Conservation (phyloP, 2,888 invertebrate species). For the Acleris emargana region DNA sequence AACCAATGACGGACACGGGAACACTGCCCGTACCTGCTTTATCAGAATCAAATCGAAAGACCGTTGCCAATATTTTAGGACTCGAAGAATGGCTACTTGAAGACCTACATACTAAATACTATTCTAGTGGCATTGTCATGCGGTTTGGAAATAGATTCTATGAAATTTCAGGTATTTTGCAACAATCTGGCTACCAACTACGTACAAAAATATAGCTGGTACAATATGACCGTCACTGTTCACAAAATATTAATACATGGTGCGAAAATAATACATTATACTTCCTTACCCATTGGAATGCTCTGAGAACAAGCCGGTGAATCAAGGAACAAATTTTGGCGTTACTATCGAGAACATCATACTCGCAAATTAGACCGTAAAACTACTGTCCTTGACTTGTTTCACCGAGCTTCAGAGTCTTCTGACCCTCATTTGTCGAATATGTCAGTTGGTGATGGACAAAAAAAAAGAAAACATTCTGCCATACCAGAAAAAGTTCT, state of each 20-base stretch:
- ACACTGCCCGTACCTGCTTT: neutral
- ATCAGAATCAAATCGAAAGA: neutral
- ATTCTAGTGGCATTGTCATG: no score
- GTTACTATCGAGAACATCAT: no score
- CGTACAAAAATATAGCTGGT: no score
- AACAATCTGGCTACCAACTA: no score
- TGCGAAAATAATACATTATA: neutral
- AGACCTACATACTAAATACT: neutral
- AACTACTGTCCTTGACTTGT: no score
- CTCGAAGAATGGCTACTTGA: neutral
- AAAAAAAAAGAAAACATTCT: constrained; percentile 19
- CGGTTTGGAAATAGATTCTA: no score
- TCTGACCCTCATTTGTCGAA: constrained; percentile 12
- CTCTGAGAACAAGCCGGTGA: constrained; percentile 4
- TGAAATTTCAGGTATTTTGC: no score
- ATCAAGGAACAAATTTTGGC: no score
- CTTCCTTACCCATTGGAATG: constrained; percentile 1
- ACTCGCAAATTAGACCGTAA: no score
- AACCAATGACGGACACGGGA: neutral
- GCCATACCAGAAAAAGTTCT: no score
- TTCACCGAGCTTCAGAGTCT: no score
- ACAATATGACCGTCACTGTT: neutral
- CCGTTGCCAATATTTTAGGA: neutral
- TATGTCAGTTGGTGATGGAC: constrained; percentile 9
- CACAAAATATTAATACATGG: constrained; percentile 9